Evolutionary conservation across 92 coral and sea anemone genomes (phyloP), one percentile per base, ranked within the genome.

Genomic region (Meandrina meandrites): DNA sequence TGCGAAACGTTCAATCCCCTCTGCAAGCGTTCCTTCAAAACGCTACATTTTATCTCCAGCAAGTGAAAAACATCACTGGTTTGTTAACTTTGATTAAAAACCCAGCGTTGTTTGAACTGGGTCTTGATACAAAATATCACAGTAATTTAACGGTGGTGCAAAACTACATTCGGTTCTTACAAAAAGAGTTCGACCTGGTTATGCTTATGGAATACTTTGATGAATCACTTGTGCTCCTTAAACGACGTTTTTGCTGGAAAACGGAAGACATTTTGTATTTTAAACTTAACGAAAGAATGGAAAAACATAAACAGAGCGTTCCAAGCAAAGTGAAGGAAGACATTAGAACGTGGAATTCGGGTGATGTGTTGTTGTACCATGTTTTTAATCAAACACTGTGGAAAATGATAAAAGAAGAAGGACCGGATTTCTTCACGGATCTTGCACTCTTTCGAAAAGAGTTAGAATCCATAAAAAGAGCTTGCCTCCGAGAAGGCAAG

Each of bases 171-270:
- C 80, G 81, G 13, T 37, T 73, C 7, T 81, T 94, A 19, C 82
- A 91, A 37, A 76, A 70, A 50, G 91, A 76, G 68, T 94, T 94
- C 76, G 92, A 92, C 53, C 77, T 94, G 82, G 93, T 94, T 4
- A 19, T 94, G 79, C n/a, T 94, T 66, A 70, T 87, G 81, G 96
- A 94, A 77, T 83, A 94, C 72, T 94, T 91, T 47, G 96, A 94
- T 42, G 96, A 94, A 68, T 94, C 96, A 21, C 85, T 94, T 3
- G 85, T 94, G 15, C 86, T 94, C 16, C 78, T 94, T 18, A 94
- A 92, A 76, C 86, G 94, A 21, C 77, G 86, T 50, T 81, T 94
- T 50, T 91, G 96, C 45, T 93, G 94, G 96, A 69, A 91, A 60
- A 78, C 85, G 4, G 72, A 84, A 37, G 93, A 94, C 76, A 76